Percentiles rank a stretch among this genome's conserved stretches.
Evolutionary conservation across 2,113 vertebrate species (phyloP).

Genomic region (Herpailurus yagouaroundi): DNA sequence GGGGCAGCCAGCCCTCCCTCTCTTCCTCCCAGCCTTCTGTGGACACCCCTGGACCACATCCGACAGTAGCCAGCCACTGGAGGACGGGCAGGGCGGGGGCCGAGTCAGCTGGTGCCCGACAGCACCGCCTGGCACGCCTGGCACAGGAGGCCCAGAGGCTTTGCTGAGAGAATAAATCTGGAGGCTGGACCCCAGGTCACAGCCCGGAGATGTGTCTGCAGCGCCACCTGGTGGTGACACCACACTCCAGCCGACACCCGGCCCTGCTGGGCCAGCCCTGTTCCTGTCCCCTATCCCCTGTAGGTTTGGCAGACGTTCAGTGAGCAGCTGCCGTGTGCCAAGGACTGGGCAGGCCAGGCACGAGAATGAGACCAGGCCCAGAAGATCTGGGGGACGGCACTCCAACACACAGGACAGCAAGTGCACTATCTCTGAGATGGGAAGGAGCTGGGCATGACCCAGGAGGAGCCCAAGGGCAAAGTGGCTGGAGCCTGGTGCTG

Average conservation of each 20-base stretch:
- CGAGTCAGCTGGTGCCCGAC: neutral
- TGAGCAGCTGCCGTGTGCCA: neutral
- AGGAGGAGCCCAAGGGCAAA: neutral
- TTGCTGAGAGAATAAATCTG: neutral
- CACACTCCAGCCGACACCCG: neutral
- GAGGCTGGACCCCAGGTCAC: neutral
- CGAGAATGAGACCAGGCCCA: neutral
- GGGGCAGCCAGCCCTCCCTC: neutral
- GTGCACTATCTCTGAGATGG: accelerated
- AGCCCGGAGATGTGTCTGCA: neutral
- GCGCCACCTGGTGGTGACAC: conserved; percentile 52
- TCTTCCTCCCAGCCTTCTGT: neutral
- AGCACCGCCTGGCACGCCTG: neutral
- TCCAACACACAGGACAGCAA: neutral
- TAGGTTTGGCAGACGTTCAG: neutral
- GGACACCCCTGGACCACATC: neutral
- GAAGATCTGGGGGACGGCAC: neutral
- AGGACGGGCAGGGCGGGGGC: neutral
- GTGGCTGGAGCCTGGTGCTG: neutral
- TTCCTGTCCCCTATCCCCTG: no score
- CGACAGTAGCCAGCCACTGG: neutral
- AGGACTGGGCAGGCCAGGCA: neutral
- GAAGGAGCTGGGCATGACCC: neutral
- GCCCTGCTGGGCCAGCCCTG: neutral
- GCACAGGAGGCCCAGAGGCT: neutral